Conservation (phyloP, 2,797 vertebrate species). For the Enteromius treurensis region DNA sequence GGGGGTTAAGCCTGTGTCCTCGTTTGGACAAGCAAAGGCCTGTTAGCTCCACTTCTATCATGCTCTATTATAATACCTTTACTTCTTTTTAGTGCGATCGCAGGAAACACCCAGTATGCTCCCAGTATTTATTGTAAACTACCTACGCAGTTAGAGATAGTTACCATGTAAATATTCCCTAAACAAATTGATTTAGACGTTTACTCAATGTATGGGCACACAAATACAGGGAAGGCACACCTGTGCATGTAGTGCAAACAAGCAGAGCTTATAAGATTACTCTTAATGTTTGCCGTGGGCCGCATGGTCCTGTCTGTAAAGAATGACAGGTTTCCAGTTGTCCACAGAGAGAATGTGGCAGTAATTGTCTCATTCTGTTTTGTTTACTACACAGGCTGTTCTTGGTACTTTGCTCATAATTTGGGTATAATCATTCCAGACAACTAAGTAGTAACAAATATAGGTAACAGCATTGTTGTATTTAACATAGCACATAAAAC, state of each 20-base stretch:
- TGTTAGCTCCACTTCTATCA: slow-evolving; percentile 16
- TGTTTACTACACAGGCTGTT: not conserved
- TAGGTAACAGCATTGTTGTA: not conserved
- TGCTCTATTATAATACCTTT: not conserved
- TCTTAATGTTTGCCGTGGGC: not conserved
- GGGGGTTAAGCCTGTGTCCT: slow-evolving; percentile 26
- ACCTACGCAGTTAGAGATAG: not conserved
- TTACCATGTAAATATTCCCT: slow-evolving; percentile 2
- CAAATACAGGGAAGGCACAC: slow-evolving; percentile 7
- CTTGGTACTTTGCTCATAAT: not conserved
- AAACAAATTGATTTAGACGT: slow-evolving; percentile 3
- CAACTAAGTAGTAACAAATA: not conserved
- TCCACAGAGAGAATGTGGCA: not conserved
- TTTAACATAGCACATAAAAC: not conserved
- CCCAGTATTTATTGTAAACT: slow-evolving; percentile 1
- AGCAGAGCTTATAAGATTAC: not conserved
- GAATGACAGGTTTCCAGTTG: not conserved
- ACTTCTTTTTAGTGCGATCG: not conserved
- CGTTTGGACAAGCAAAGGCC: slow-evolving; percentile 22
- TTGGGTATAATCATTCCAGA: not conserved
- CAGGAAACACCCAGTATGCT: not conserved
- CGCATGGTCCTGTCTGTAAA: not conserved
- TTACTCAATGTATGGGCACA: not conserved
- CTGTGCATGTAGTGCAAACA: slow-evolving; percentile 12
- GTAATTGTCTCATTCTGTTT: not conserved